These are phyloP conservation scores for Amblyteles armatorius DNA, from an alignment of 2,888 invertebrate species.

Conservation along the genomic window DNA sequence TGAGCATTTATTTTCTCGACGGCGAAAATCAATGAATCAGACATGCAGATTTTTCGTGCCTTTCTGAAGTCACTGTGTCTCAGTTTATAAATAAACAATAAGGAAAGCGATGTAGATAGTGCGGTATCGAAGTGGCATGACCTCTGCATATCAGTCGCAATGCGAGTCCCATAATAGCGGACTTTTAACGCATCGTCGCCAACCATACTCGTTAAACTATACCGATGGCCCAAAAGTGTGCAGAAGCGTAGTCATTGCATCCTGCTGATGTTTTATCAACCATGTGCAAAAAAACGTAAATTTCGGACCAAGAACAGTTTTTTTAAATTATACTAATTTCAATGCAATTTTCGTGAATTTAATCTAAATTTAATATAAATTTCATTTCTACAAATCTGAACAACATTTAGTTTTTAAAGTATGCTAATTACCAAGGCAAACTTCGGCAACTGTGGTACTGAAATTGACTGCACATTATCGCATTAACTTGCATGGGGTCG, in stretches of 20 bases:
- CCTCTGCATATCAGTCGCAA: slow-evolving; percentile 71
- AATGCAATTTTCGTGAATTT: no score
- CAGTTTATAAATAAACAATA: slow-evolving; percentile 75
- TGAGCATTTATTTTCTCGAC: neutral
- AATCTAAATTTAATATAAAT: no score
- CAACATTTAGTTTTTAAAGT: no score
- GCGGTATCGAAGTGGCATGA: slow-evolving; percentile 76
- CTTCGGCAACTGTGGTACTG: no score
- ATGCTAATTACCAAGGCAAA: no score
- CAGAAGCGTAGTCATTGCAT: neutral
- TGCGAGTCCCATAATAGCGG: slow-evolving; percentile 41
- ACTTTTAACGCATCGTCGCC: slow-evolving; percentile 25
- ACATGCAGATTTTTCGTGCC: slow-evolving; percentile 37
- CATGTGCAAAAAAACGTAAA: neutral
- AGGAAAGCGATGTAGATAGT: slow-evolving; percentile 74
- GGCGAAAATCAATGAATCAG: slow-evolving; percentile 51
- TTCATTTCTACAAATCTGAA: no score
- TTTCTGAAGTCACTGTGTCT: slow-evolving; percentile 61
- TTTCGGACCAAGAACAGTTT: no score
- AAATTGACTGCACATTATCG: no score
- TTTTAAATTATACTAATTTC: no score
- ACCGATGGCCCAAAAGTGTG: neutral
- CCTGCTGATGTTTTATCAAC: neutral
- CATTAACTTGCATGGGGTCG: no score
- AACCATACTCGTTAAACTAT: slow-evolving; percentile 4